Evolutionary conservation across 2,888 invertebrate species (phyloP).

Genomic region (Epicampocera succincta): DNA sequence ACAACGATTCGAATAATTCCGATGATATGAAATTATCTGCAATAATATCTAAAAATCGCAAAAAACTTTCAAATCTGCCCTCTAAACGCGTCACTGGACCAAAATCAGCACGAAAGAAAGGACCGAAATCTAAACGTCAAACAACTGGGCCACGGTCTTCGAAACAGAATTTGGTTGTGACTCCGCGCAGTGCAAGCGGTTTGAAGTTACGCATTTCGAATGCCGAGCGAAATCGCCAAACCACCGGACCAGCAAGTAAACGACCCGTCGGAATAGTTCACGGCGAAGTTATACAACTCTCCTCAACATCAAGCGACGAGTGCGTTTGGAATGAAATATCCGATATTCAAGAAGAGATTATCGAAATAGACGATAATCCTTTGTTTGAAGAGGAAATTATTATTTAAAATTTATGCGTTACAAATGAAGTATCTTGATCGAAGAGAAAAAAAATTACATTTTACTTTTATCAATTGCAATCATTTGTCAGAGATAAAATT

Average conservation of each 20-base stretch:
- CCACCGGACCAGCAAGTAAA: neutral
- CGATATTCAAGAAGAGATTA: constrained; percentile 31
- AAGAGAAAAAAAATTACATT: too few relatives aligned
- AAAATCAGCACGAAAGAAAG: constrained; percentile 25
- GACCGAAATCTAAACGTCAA: neutral
- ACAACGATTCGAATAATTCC: constrained; percentile 58
- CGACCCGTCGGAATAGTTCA: constrained; percentile 39
- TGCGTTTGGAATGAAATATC: constrained; percentile 29
- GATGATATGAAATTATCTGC: constrained; percentile 48
- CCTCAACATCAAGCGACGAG: constrained; percentile 65
- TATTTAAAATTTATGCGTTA: constrained; percentile 49
- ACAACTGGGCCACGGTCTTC: constrained; percentile 39
- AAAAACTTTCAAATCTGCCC: constrained; percentile 65
- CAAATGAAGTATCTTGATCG: too few relatives aligned
- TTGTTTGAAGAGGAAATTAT: constrained; percentile 77
- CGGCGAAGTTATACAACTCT: constrained; percentile 71
- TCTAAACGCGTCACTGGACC: constrained; percentile 9
- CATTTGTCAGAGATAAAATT: too few relatives aligned
- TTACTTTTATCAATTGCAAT: too few relatives aligned
- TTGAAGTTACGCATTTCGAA: constrained; percentile 72
- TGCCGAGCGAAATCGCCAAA: constrained; percentile 20
- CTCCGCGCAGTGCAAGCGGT: constrained; percentile 66
- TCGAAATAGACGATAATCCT: constrained; percentile 72
- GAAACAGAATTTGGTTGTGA: constrained; percentile 58
- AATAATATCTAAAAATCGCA: constrained; percentile 23